phyloP scores from a whole-genome alignment of 2,113 vertebrate species.

The Trochalopteron elliotii region DNA sequence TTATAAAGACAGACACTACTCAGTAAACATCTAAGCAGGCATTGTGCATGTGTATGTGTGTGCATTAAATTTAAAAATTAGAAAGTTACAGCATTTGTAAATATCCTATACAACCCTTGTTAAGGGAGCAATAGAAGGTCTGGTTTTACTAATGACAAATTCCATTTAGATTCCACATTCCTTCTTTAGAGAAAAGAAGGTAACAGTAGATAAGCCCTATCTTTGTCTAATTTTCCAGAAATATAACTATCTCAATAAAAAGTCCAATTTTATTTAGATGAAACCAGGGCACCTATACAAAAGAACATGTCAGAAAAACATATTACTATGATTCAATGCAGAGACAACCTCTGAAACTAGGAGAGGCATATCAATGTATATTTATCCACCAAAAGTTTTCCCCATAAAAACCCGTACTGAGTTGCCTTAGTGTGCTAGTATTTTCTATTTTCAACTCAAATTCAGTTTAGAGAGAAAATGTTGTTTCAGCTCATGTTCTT shows the following conservation, averaged over 20 bases:
- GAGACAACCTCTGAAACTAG: background rate
- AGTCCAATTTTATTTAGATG: background rate
- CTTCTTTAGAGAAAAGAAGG: background rate
- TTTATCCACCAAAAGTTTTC: background rate
- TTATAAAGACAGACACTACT: background rate
- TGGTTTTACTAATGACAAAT: background rate
- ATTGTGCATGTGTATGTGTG: background rate
- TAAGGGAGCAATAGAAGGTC: background rate
- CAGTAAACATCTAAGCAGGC: background rate
- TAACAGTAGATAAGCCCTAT: background rate
- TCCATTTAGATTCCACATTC: background rate
- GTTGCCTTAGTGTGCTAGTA: background rate
- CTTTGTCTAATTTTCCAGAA: background rate
- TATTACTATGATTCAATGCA: background rate
- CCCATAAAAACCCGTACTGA: background rate
- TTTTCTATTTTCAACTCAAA: slow-evolving; percentile 2
- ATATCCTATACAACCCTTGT: background rate
- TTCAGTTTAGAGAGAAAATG: background rate
- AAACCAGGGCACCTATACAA: background rate
- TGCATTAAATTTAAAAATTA: background rate
- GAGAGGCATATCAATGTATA: background rate
- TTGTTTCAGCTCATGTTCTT: background rate
- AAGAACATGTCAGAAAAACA: background rate
- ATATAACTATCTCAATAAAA: background rate
- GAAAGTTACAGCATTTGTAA: background rate